phyloP scores from a whole-genome alignment of 1,140 invertebrate species.

The Drosophila equinoxialis region DNA sequence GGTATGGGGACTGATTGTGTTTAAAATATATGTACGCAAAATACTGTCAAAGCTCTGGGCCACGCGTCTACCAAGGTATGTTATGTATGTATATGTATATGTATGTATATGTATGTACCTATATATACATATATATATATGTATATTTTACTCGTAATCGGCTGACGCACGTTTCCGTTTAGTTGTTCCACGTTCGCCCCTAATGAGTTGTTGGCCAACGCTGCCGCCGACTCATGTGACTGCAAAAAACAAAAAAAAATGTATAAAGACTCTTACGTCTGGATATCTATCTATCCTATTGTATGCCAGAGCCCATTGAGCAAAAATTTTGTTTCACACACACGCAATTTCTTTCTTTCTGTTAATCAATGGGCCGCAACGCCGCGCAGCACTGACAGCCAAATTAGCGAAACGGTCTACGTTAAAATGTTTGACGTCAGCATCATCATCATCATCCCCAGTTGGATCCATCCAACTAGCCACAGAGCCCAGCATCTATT shows the following conservation, averaged over 20 bases:
- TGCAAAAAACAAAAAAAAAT: conserved; percentile 15
- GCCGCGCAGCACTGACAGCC: conserved; percentile 37
- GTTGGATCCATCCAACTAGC: background rate
- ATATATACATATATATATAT: background rate
- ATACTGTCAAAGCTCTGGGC: conserved; percentile 15
- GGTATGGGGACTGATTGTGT: background rate
- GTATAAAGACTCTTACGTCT: conserved; percentile 24
- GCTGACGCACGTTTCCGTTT: conserved; percentile 65
- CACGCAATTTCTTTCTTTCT: conserved; percentile 40
- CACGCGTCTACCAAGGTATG: conserved; percentile 27
- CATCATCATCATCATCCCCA: conserved; percentile 12
- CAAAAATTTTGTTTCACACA: conserved; percentile 48
- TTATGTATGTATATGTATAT: background rate
- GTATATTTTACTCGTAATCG: conserved; percentile 16
- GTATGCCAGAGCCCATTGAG: conserved; percentile 57
- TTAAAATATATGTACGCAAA: conserved; percentile 12
- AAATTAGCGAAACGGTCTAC: conserved; percentile 53
- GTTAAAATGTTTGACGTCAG: conserved; percentile 64
- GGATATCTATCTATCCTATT: conserved; percentile 26
- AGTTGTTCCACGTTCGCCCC: conserved; percentile 24
- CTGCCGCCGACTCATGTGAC: conserved; percentile 67
- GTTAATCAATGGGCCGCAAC: conserved; percentile 55
- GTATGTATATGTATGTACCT: background rate
- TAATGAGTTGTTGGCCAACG: conserved; percentile 44
- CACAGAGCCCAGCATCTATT: background rate